A percentile compares a stretch with the other conserved stretches of the same genome.
Conservation (phyloP, 2,797 vertebrate genomes). For the Enteromius viviparus region DNA sequence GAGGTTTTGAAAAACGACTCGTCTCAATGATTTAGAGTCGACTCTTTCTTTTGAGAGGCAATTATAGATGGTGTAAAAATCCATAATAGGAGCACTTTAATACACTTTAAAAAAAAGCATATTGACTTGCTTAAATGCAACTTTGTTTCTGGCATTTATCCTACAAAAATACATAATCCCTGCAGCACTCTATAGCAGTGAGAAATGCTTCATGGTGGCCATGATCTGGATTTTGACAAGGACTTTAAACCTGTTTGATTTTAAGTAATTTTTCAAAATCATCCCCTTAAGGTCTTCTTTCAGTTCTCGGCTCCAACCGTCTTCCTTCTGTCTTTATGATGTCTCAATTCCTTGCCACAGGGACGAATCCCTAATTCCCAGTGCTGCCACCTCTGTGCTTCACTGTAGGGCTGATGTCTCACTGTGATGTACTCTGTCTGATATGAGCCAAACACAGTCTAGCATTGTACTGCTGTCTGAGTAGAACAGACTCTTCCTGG, state of each 20-base stretch:
- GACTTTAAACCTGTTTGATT: not conserved
- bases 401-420: conserved; percentile 22
- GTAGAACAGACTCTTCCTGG: not conserved
- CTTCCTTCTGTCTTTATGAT: conserved; percentile 10
- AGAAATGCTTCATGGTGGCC: not conserved
- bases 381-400: conserved; percentile 12
- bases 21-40: too few relatives aligned
- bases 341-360: not conserved
- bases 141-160: not conserved
- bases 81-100: too few relatives aligned
- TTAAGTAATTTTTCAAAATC: not conserved
- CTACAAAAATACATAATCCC: not conserved
- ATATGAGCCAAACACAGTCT: not conserved
- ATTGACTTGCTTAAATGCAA: not conserved
- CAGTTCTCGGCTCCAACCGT: not conserved
- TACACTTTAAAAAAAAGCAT: not conserved
- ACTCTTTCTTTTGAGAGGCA: too few relatives aligned
- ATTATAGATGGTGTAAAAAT: too few relatives aligned
- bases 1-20: too few relatives aligned
- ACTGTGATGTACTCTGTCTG: conserved; percentile 2
- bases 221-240: not conserved
- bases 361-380: conserved; percentile 1
- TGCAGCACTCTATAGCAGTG: not conserved
- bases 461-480: not conserved
- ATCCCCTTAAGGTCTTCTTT: not conserved